These are phyloP conservation scores for Microtus pennsylvanicus DNA, from an alignment of 2,113 vertebrate genomes.

Conservation along the genomic window DNA sequence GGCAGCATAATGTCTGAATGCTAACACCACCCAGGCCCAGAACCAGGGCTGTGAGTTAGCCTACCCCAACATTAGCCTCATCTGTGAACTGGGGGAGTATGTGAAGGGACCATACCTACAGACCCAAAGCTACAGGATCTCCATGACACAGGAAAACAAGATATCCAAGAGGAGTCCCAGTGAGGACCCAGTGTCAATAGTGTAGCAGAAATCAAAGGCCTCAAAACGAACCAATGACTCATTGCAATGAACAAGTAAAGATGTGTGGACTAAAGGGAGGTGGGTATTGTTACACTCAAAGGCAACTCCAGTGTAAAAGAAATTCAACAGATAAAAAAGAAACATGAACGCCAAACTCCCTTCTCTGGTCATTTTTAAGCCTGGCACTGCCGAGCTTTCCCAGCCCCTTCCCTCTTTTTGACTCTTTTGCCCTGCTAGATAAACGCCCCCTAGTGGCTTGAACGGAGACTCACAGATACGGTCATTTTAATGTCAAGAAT, in stretches of 20 bases:
- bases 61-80: neutral
- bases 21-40: neutral
- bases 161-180: neutral
- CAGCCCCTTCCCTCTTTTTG: neutral
- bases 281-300: neutral
- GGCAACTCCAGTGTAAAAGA: neutral
- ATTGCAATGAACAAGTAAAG: neutral
- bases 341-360: neutral
- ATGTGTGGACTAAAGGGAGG: neutral
- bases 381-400: neutral
- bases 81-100: neutral
- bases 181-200: neutral
- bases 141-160: neutral
- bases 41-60: neutral
- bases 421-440: neutral
- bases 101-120: neutral
- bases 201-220: neutral
- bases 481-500: neutral
- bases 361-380: neutral
- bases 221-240: neutral
- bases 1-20: too few species aligned
- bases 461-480: neutral
- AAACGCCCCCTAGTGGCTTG: neutral
- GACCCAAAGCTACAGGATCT: neutral
- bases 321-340: neutral